A percentile compares a stretch with the other conserved stretches of the same genome.
These are phyloP conservation scores for Carollia perspicillata DNA, from an alignment of 2,113 vertebrate species.

Conservation along the genomic window DNA sequence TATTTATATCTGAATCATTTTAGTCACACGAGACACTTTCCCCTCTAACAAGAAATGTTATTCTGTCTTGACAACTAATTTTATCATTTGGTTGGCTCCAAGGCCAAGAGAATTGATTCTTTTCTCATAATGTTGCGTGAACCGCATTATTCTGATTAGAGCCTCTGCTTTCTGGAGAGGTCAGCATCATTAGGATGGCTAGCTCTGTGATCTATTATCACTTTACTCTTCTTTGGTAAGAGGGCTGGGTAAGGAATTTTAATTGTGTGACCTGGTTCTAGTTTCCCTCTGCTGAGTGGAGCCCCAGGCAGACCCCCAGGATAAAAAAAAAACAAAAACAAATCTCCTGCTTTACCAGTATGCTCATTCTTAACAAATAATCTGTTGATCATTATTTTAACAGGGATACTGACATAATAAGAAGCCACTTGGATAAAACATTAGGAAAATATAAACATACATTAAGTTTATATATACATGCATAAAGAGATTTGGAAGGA, in stretches of 20 bases:
- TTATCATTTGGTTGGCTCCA: not conserved
- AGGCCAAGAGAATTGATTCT: not conserved
- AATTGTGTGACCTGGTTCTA: not conserved
- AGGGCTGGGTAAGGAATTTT: not conserved
- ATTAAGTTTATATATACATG: not conserved
- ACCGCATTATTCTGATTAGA: not conserved
- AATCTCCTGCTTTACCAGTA: not conserved
- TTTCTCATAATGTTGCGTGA: not conserved
- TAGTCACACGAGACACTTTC: not conserved
- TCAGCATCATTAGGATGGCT: not conserved
- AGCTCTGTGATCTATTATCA: not conserved
- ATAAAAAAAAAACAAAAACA: not conserved
- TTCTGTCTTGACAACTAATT: slow-evolving; percentile 15
- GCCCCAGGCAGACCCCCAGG: not conserved
- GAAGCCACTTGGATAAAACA: not conserved
- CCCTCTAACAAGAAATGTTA: not conserved
- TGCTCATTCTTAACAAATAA: not conserved
- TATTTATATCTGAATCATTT: slow-evolving; percentile 7
- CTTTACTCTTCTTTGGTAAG: not conserved
- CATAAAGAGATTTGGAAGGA: not conserved
- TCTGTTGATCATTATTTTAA: not conserved
- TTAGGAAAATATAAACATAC: not conserved
- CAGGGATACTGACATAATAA: not conserved
- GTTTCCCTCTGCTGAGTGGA: not conserved
- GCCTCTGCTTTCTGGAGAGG: not conserved